A percentile compares a stretch with the other conserved stretches of the same genome.
These are phyloP conservation scores for Limnothrissa miodon DNA, from an alignment of 2,113 vertebrate species.

Conservation along the genomic window DNA sequence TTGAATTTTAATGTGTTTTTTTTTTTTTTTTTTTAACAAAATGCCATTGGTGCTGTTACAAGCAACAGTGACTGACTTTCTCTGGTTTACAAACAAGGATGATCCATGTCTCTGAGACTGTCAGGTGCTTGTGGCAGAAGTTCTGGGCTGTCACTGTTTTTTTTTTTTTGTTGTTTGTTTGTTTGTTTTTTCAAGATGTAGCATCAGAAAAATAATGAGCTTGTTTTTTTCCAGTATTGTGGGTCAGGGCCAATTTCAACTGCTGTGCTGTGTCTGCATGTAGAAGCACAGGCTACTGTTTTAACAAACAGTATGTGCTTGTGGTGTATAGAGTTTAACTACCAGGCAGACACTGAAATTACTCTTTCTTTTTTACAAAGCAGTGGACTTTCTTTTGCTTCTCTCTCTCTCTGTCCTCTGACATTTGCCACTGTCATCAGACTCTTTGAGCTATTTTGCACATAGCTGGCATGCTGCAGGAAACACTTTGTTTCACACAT, in stretches of 20 bases:
- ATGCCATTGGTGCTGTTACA: background rate
- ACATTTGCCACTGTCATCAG: constrained; percentile 15
- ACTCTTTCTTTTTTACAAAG: background rate
- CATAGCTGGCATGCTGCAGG: constrained; percentile 9
- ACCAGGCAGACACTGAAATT: background rate
- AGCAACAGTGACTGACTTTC: background rate
- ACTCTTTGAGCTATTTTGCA: background rate
- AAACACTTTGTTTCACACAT: constrained; percentile 8
- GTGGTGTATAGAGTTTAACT: background rate
- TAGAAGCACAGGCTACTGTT: background rate
- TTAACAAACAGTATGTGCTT: background rate
- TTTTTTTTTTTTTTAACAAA: too few relatives aligned
- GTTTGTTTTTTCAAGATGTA: background rate
- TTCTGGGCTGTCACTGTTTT: background rate
- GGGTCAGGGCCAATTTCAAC: background rate
- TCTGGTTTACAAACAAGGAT: background rate
- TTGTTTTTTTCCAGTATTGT: background rate
- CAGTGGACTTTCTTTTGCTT: background rate
- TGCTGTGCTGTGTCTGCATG: background rate
- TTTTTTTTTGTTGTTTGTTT: background rate
- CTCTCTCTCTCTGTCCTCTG: background rate
- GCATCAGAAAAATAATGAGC: background rate
- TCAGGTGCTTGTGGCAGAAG: background rate
- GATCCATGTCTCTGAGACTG: background rate
- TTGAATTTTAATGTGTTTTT: background rate